phyloP scores from a whole-genome alignment of 1,140 invertebrate genomes.

The Drosophila pallidifrons region DNA sequence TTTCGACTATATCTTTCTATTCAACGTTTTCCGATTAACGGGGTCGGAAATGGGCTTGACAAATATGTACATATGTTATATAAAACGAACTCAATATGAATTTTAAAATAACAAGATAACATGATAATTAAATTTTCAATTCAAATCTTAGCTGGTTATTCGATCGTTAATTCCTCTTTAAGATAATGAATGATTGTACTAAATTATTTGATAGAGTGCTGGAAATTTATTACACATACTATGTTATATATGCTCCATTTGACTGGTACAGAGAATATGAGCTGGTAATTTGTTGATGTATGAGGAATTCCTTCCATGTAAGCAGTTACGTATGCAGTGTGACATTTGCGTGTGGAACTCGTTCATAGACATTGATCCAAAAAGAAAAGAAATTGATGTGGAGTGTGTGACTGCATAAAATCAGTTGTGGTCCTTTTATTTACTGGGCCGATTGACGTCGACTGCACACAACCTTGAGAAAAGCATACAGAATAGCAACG shows the following conservation, averaged over 20 bases:
- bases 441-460: slow-evolving; percentile 7
- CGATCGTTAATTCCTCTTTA: neutral
- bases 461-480: slow-evolving; percentile 12
- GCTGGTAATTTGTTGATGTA: slow-evolving; percentile 10
- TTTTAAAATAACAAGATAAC: too few relatives aligned
- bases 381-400: neutral
- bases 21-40: too few relatives aligned
- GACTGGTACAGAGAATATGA: too few relatives aligned
- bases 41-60: too few relatives aligned
- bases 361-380: neutral
- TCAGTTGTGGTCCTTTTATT: neutral
- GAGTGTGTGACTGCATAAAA: neutral
- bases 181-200: neutral
- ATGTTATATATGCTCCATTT: neutral
- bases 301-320: slow-evolving; percentile 1
- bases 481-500: slow-evolving; percentile 30
- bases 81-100: too few relatives aligned
- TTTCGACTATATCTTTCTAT: too few relatives aligned
- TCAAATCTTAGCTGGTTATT: too few relatives aligned
- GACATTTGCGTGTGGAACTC: neutral
- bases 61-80: too few relatives aligned
- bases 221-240: slow-evolving; percentile 17
- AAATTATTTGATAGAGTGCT: neutral
- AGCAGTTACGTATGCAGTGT: neutral
- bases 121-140: too few relatives aligned